Conservation (phyloP, 1,140 invertebrate genomes). For the Zaprionus vittiger region DNA sequence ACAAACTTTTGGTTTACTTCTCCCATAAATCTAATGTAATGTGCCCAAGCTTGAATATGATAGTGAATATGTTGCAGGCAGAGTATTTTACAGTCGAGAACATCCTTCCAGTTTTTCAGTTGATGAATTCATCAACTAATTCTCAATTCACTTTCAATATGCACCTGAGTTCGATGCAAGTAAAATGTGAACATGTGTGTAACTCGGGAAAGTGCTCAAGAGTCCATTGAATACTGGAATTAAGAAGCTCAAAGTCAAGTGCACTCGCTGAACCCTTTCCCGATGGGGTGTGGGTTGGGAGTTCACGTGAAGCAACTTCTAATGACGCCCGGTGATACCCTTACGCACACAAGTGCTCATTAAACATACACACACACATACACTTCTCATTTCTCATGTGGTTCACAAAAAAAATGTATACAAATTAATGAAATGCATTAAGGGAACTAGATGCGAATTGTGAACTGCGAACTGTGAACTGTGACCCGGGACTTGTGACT, state of each 20-base stretch:
- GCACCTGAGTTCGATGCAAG: neutral
- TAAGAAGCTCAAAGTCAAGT: slow-evolving; percentile 45
- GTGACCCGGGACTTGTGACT: slow-evolving; percentile 50
- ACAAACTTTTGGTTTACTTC: too few species aligned
- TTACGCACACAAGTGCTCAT: slow-evolving; percentile 60
- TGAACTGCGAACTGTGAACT: slow-evolving; percentile 22
- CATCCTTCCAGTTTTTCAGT: neutral
- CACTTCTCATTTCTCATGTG: slow-evolving; percentile 18
- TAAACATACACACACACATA: slow-evolving; percentile 42
- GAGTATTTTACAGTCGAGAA: neutral
- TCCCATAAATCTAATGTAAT: too few species aligned
- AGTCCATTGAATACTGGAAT: slow-evolving; percentile 18
- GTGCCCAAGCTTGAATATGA: too few species aligned
- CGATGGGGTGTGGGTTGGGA: neutral
- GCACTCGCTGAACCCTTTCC: slow-evolving; percentile 29
- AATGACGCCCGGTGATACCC: slow-evolving; percentile 48
- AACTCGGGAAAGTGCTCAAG: slow-evolving; percentile 4
- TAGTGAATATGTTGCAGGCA: neutral
- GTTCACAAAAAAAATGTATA: slow-evolving; percentile 53
- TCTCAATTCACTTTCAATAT: neutral
- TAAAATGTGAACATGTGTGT: slow-evolving; percentile 8
- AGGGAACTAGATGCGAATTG: slow-evolving; percentile 44
- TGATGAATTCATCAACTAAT: neutral
- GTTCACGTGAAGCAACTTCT: slow-evolving; percentile 61
- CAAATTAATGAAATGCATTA: slow-evolving; percentile 79